Base-by-base conservation (phyloP, 2,113 vertebrate genomes). In the Dolichotis patagonum region DNA sequence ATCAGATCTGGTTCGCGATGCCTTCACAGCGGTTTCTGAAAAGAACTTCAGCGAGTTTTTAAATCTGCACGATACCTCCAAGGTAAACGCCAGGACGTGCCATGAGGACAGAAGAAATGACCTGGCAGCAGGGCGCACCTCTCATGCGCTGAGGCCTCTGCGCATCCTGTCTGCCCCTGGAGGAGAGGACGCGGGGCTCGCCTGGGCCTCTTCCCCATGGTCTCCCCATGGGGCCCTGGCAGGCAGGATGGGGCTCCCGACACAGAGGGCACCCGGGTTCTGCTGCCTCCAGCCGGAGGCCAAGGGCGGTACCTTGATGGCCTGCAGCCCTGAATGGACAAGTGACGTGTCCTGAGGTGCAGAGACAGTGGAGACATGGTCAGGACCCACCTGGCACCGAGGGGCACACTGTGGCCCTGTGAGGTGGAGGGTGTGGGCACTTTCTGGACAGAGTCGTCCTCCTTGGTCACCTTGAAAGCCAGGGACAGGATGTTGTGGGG, bases 21-120 rank as follows among this genome's bases (percentile, higher is more conserved):
- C 71, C 90, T 98, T 99, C 86, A 38, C 60, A 12, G 11, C 54
- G 2, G 7, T 97, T 0, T 78, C 93, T 2, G 43, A 3, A 13
- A 96, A 3, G 54, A 82, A 98, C 96, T 99, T 99, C 71, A 62
- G 24, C 0, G 97, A 97, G 77, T 98, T 98, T 94, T 96, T 97
- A 28, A 98, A 98, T 60, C 97, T 99, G 17, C 58, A 86, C 85
- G 98, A 85, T 93, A 86, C 35, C 85, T 86, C 95, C 71, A 98
- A 99, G 99, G 98, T 99, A 88, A 98, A 97, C 30, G 69, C 9
- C 7, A 1, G 43, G 43, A 16, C 5, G 12, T 3, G 7, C 28
- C 2, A 7, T 7, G 14, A 77, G 14, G 14, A 26, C 43, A 17
- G 73, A 28, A 16, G 41, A 75, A 43, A 43, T 30, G 14, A 28